A percentile compares a stretch with the other conserved stretches of the same genome.
These are phyloP conservation scores for Lagenorhynchus albirostris DNA, from an alignment of 2,113 vertebrate species.

Conservation along the genomic window DNA sequence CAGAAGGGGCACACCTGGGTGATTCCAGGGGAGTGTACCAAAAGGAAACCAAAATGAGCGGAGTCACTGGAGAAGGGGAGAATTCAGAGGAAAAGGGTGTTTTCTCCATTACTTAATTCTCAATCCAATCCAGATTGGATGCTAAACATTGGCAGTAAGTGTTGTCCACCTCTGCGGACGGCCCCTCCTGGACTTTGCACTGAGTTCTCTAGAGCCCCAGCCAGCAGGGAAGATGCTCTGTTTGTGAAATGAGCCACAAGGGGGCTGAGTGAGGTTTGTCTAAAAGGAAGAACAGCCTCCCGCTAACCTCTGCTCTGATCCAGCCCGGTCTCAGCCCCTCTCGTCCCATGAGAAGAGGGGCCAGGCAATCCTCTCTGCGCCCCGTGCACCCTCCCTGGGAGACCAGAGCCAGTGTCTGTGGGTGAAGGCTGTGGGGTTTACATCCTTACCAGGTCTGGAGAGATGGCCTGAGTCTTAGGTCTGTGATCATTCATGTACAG, in stretches of 20 bases:
- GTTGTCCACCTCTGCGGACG: accelerated
- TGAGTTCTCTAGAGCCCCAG: not conserved
- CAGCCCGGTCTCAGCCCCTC: not conserved
- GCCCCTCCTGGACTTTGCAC: not conserved
- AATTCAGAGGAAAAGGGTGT: not conserved
- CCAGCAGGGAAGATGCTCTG: not conserved
- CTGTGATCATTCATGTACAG: constrained; percentile 97
- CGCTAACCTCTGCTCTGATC: not conserved
- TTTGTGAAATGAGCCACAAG: not conserved
- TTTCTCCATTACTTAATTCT: not conserved
- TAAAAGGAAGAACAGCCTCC: not conserved
- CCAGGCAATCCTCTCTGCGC: not conserved
- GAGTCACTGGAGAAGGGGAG: not conserved
- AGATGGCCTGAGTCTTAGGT: constrained; percentile 83
- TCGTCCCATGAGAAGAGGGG: not conserved
- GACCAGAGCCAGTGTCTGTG: not conserved
- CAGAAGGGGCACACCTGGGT: not conserved
- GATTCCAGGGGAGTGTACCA: not conserved
- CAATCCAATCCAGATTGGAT: not conserved
- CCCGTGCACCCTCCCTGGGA: not conserved
- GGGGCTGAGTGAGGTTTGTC: not conserved
- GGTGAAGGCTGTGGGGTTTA: not conserved
- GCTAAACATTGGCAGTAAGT: not conserved
- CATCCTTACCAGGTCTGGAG: constrained; percentile 89
- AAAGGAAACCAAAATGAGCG: not conserved